phyloP scores from a whole-genome alignment of 2,113 vertebrate genomes.

The Grallaria varia region DNA sequence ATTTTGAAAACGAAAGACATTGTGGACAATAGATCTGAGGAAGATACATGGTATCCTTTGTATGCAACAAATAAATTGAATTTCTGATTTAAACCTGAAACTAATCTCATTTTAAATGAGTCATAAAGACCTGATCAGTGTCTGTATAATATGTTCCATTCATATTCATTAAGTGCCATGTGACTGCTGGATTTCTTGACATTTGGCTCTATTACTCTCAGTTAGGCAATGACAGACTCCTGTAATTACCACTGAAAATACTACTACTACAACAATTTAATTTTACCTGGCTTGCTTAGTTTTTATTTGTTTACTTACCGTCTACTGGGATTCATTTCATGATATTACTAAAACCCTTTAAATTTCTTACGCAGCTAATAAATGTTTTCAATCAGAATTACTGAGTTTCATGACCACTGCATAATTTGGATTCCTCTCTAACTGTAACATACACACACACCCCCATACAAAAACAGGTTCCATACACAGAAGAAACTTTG shows the following conservation, averaged over 20 bases:
- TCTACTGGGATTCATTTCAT: not conserved
- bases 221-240: not conserved
- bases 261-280: not conserved
- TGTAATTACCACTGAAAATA: constrained; percentile 2
- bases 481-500: not conserved
- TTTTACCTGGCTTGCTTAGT: not conserved
- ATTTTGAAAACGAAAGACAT: not conserved
- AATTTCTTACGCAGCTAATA: not conserved
- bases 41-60: not conserved
- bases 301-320: not conserved
- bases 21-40: not conserved
- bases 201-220: constrained; percentile 7
- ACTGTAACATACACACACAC: not conserved
- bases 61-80: not conserved
- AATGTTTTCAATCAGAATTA: not conserved
- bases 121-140: constrained; percentile 42
- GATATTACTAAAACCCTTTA: not conserved
- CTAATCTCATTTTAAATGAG: constrained; percentile 39
- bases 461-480: not conserved
- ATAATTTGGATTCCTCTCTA: not conserved
- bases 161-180: constrained; percentile 18
- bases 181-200: constrained; percentile 46
- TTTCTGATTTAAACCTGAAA: constrained; percentile 3
- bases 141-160: constrained; percentile 45
- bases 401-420: not conserved